These are phyloP conservation scores for Archilochus colubris DNA, from an alignment of 2,113 vertebrate genomes.

Conservation along the genomic window DNA sequence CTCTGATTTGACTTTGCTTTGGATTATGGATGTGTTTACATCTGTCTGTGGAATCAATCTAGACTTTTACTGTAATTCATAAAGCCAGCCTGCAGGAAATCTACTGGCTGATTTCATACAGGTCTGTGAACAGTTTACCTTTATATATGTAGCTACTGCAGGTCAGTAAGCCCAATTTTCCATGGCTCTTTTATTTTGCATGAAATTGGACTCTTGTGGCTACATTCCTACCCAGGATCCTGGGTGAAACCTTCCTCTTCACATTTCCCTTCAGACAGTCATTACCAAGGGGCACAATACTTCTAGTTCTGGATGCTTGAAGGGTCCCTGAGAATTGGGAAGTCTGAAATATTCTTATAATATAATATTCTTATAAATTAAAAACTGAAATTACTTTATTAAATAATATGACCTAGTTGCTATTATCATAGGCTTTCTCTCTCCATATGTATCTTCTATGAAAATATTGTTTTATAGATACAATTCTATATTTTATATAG, in stretches of 20 bases:
- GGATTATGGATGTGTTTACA: background rate
- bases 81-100: background rate
- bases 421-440: background rate
- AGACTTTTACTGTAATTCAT: background rate
- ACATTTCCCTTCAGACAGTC: background rate
- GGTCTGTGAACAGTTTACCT: background rate
- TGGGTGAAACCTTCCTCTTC: background rate
- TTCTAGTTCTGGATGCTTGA: background rate
- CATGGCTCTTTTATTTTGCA: background rate
- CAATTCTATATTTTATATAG: background rate
- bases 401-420: background rate
- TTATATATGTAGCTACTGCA: background rate
- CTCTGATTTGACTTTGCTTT: background rate
- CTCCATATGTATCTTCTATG: background rate
- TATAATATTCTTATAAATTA: background rate
- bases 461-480: background rate
- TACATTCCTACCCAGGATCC: background rate
- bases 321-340: background rate
- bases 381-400: background rate
- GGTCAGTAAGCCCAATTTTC: background rate
- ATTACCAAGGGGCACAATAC: background rate
- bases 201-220: background rate
- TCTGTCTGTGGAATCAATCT: background rate
- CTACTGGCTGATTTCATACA: background rate
- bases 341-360: background rate